Percentiles rank a stretch among this genome's conserved stretches.
These are phyloP conservation scores for Nasonia vitripennis DNA, from an alignment of 1,140 invertebrate species.

Conservation along the genomic window DNA sequence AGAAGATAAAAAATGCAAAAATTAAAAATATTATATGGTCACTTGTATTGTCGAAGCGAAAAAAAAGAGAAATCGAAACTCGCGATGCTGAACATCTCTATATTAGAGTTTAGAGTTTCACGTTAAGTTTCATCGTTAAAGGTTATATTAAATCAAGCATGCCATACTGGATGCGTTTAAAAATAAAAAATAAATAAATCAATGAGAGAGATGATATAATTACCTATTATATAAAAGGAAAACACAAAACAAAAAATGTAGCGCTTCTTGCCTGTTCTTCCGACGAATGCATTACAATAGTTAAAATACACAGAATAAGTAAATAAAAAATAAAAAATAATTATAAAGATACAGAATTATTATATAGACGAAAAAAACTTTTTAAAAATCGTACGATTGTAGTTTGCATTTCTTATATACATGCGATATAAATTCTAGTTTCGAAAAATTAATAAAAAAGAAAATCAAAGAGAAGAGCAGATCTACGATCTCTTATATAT, in stretches of 20 bases:
- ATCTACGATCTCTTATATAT: conserved; percentile 14
- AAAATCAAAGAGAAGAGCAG: neutral
- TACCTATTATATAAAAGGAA: conserved; percentile 23
- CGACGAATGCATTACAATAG: conserved; percentile 15
- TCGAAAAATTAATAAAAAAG: conserved; percentile 3
- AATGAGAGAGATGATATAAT: neutral
- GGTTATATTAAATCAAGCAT: conserved; percentile 20
- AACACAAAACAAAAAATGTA: conserved; percentile 19
- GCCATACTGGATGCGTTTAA: conserved; percentile 11
- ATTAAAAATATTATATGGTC: conserved; percentile 21
- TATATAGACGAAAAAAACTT: conserved; percentile 30
- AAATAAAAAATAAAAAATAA: conserved; percentile 6
- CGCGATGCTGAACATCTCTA: conserved; percentile 21
- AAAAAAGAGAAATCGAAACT: conserved; percentile 20
- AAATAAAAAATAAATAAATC: conserved; percentile 20
- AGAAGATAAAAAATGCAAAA: conserved; percentile 3
- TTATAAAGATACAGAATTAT: conserved; percentile 19
- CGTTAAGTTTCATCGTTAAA: conserved; percentile 44
- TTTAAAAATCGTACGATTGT: conserved; percentile 33
- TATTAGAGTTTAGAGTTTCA: conserved; percentile 33
- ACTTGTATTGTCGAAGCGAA: neutral
- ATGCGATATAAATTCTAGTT: conserved; percentile 42
- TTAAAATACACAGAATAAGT: neutral
- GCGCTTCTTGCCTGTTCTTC: conserved; percentile 35
- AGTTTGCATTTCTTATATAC: conserved; percentile 45